Evolutionary conservation across 1,140 invertebrate genomes (phyloP).

Genomic region (Sitobion miscanthi): DNA sequence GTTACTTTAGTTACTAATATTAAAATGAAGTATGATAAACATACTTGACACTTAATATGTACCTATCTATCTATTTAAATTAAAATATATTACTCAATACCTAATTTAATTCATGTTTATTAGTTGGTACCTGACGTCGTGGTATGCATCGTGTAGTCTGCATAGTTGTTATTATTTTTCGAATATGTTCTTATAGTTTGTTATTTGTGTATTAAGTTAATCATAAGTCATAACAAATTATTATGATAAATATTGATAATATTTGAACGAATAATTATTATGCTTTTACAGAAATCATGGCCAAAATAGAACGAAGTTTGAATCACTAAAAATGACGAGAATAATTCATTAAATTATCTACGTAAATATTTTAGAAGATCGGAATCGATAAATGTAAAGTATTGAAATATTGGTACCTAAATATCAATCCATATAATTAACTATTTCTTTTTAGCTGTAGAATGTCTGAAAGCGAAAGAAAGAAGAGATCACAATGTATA

Average conservation of each 20-base stretch:
- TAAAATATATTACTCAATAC: neutral
- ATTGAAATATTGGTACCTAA: neutral
- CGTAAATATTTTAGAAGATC: neutral
- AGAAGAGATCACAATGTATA: constrained; percentile 64
- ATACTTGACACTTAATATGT: neutral
- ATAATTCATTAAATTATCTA: neutral
- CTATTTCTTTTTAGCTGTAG: constrained; percentile 36
- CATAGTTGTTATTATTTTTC: neutral
- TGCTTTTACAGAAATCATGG: neutral
- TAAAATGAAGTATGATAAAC: neutral
- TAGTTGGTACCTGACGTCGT: neutral
- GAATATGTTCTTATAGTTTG: neutral
- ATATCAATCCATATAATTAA: neutral
- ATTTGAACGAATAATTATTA: too few relatives aligned
- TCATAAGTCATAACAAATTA: neutral
- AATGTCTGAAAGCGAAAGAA: constrained; percentile 70
- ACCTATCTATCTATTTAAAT: neutral
- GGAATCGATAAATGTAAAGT: neutral
- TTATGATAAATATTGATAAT: neutral
- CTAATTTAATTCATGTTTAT: neutral
- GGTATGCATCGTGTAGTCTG: neutral
- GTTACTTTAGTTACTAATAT: neutral
- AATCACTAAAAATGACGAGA: neutral
- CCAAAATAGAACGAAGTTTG: too few relatives aligned
- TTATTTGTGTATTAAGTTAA: neutral